These are phyloP conservation scores for Campoplex nolae DNA, from an alignment of 2,888 invertebrate genomes.

Conservation along the genomic window DNA sequence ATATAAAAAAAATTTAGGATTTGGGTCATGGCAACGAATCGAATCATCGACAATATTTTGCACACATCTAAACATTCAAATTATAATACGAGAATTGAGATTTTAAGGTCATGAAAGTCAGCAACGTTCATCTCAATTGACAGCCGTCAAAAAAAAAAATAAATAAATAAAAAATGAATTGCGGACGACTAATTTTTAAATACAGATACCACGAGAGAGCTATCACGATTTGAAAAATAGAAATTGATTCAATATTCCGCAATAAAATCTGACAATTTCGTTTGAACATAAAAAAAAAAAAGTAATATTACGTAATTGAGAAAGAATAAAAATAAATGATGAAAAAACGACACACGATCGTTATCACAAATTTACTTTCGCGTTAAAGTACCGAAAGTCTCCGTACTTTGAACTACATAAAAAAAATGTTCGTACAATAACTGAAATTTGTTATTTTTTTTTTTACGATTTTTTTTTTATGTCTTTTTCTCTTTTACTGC, in stretches of 20 bases:
- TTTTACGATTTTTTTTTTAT: not conserved
- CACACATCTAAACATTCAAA: not conserved
- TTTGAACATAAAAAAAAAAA: not conserved
- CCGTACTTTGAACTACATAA: not conserved
- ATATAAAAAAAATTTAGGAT: not conserved
- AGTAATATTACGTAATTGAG: not conserved
- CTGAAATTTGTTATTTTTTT: not conserved
- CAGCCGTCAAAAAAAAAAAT: not conserved
- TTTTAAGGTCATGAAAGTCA: slow-evolving; percentile 14
- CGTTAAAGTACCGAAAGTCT: no score
- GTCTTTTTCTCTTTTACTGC: not conserved
- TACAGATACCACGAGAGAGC: not conserved
- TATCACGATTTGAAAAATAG: not conserved
- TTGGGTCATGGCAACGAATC: slow-evolving; percentile 20
- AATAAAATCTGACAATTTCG: not conserved
- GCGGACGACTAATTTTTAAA: not conserved
- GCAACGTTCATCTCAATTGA: not conserved
- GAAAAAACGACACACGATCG: not conserved
- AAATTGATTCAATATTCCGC: not conserved
- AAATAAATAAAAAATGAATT: not conserved
- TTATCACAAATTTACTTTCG: not conserved
- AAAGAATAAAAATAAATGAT: not conserved
- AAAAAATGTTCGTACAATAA: not conserved
- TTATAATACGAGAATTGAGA: slow-evolving; percentile 20
- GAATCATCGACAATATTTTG: not conserved